These are phyloP conservation scores for Centroberyx gerrardi DNA, from an alignment of 2,797 vertebrate genomes.

Conservation along the genomic window DNA sequence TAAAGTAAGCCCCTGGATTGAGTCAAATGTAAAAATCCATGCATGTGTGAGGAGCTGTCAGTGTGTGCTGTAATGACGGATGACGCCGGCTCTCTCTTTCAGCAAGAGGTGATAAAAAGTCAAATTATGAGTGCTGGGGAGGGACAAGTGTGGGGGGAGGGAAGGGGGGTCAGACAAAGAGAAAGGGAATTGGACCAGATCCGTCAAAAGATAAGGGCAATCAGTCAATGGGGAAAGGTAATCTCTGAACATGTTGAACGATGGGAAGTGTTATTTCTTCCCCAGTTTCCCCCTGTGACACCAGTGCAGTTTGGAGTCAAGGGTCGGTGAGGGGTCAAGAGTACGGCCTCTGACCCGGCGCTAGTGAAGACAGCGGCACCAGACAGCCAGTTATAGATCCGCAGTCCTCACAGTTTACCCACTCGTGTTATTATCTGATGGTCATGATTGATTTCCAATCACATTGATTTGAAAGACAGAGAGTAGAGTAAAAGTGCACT, in stretches of 20 bases:
- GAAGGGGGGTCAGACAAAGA: constrained; percentile 42
- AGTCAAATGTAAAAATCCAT: constrained; percentile 90
- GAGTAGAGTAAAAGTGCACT: constrained; percentile 7
- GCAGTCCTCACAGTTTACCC: constrained; percentile 54
- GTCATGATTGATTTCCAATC: constrained; percentile 56
- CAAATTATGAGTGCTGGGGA: constrained; percentile 80
- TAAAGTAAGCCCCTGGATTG: constrained; percentile 88
- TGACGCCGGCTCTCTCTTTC: constrained; percentile 77
- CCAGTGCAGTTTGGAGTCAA: constrained; percentile 72
- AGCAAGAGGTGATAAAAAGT: constrained; percentile 84
- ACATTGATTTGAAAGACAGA: constrained; percentile 32
- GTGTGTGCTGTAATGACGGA: constrained; percentile 83
- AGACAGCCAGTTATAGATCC: constrained; percentile 65
- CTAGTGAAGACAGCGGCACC: constrained; percentile 52
- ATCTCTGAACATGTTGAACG: constrained; percentile 61
- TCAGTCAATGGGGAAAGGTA: constrained; percentile 63
- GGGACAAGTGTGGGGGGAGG: constrained; percentile 67
- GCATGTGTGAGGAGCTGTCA: constrained; percentile 89
- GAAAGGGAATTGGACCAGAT: constrained; percentile 78
- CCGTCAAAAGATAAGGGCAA: constrained; percentile 80
- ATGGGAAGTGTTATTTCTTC: constrained; percentile 79
- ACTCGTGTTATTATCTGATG: constrained; percentile 56
- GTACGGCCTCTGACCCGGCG: constrained; percentile 73
- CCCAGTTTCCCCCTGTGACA: constrained; percentile 27
- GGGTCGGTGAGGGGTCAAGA: constrained; percentile 84